A percentile compares a stretch with the other conserved stretches of the same genome.
Conservation (phyloP, 2,797 vertebrate genomes). For the Hylomyscus alleni region DNA sequence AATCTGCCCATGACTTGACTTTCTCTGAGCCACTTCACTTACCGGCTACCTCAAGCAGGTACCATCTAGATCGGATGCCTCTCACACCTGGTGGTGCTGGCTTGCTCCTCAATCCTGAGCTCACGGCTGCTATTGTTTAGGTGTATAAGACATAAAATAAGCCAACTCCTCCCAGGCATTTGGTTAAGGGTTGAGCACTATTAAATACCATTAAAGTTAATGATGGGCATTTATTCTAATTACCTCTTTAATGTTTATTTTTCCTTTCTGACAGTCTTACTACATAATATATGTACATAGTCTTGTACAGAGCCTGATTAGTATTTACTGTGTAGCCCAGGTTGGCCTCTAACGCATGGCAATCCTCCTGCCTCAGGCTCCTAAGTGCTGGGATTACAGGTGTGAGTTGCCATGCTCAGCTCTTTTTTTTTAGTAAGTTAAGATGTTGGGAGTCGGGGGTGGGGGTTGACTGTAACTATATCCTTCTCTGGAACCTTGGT, state of each 20-base stretch:
- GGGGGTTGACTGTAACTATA: background rate
- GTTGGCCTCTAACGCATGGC: background rate
- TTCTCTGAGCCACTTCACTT: background rate
- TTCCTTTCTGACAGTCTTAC: background rate
- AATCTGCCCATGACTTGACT: background rate
- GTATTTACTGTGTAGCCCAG: background rate
- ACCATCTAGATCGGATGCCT: background rate
- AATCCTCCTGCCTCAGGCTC: background rate
- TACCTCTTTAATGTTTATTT: background rate
- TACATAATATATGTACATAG: background rate
- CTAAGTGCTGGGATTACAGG: background rate
- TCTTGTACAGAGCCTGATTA: background rate
- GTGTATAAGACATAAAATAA: background rate
- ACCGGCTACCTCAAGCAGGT: too few species aligned
- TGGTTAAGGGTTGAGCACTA: background rate
- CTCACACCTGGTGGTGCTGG: background rate
- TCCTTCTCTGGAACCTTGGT: background rate
- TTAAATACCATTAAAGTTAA: background rate
- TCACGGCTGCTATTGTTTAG: background rate
- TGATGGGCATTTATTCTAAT: background rate
- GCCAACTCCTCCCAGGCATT: background rate
- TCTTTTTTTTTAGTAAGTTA: background rate
- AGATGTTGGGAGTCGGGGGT: background rate
- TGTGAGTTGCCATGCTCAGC: background rate
- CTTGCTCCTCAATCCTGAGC: background rate